Evolutionary conservation across 2,113 vertebrate genomes (phyloP).

Genomic region (Eptesicus fuscus): DNA sequence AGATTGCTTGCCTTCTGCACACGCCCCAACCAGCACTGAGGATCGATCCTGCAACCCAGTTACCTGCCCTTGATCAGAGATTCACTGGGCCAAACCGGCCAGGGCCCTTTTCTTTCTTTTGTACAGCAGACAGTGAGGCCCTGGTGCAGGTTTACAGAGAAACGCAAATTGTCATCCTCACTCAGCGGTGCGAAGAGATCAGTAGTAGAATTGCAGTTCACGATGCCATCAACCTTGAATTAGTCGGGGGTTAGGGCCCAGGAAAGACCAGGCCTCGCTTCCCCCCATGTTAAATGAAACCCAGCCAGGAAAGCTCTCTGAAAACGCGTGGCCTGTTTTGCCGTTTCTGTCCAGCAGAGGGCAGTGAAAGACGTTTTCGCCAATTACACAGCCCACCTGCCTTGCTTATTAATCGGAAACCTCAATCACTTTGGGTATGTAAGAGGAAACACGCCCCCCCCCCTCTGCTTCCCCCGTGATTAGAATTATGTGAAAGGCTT

Average conservation of each 20-base stretch:
- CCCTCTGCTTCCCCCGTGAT: fast-evolving
- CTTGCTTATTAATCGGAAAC: neutral
- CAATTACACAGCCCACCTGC: conserved; percentile 1
- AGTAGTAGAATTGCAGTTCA: neutral
- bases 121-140: neutral
- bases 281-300: neutral
- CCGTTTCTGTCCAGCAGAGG: conserved; percentile 60
- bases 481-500: conserved; percentile 12
- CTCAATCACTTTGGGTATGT: neutral
- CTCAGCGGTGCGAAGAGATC: neutral
- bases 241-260: neutral
- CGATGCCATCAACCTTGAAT: neutral
- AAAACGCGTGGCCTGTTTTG: neutral
- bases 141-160: neutral
- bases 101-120: no score
- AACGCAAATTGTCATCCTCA: neutral
- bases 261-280: neutral
- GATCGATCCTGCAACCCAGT: no score
- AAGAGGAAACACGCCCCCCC: neutral
- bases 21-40: no score
- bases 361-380: neutral
- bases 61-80: no score
- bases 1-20: no score
- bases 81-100: no score
- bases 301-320: neutral